Conservation (phyloP, 1,140 invertebrate genomes). For the Hirudo medicinalis region DNA sequence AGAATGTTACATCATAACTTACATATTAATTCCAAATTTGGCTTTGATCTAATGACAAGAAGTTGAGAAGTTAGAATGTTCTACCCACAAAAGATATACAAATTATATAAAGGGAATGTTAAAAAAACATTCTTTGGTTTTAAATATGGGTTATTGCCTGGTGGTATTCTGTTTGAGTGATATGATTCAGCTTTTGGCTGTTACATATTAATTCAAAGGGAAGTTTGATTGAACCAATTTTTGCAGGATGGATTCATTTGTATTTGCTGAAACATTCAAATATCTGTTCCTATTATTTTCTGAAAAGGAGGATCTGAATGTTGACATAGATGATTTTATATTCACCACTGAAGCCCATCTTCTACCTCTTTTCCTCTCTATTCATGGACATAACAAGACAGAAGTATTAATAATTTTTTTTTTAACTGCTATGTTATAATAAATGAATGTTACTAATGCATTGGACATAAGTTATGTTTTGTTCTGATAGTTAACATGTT, state of each 20-base stretch:
- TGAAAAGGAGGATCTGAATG: constrained; percentile 66
- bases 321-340: constrained; percentile 89
- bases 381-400: constrained; percentile 26
- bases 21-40: too few relatives aligned
- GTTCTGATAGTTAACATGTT: too few relatives aligned
- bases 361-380: constrained; percentile 67
- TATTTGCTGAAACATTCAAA: constrained; percentile 92
- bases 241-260: constrained; percentile 86
- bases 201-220: background rate
- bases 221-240: constrained; percentile 15
- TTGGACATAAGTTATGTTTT: too few relatives aligned
- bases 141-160: background rate
- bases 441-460: too few relatives aligned
- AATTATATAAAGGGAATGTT: too few relatives aligned
- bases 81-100: too few relatives aligned
- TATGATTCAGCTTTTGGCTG: background rate
- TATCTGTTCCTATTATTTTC: constrained; percentile 89
- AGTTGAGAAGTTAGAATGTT: too few relatives aligned
- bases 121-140: background rate
- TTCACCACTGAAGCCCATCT: constrained; percentile 95
- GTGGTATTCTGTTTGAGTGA: background rate
- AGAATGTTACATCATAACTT: too few relatives aligned
- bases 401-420: background rate
- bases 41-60: too few relatives aligned
- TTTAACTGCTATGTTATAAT: too few relatives aligned